These are phyloP conservation scores for Hirtodrosophila histrioides DNA, from an alignment of 2,888 invertebrate genomes.

Conservation along the genomic window DNA sequence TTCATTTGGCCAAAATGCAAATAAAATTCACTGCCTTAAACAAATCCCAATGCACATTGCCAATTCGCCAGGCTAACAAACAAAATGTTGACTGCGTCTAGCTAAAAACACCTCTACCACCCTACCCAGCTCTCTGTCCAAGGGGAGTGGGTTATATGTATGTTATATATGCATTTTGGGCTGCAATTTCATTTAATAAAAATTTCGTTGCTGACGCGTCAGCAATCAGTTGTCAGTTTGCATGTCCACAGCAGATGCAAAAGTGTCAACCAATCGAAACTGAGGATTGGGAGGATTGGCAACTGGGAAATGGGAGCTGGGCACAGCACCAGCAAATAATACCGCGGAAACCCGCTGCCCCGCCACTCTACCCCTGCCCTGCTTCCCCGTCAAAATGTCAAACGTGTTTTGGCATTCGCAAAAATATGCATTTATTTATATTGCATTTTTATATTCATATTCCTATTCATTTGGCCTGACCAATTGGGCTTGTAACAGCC, in stretches of 20 bases:
- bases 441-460: conserved; percentile 41
- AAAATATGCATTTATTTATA: conserved; percentile 63
- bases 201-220: conserved; percentile 62
- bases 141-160: background rate
- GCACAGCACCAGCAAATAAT: conserved; percentile 24
- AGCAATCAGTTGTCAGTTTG: conserved; percentile 75
- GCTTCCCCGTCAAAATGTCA: conserved; percentile 50
- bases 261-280: conserved; percentile 36
- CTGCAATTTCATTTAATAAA: conserved; percentile 72
- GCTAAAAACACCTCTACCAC: background rate
- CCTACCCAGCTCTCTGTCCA: background rate
- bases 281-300: background rate
- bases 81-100: conserved; percentile 10
- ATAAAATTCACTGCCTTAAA: conserved; percentile 38
- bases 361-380: too few relatives aligned
- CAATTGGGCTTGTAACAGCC: conserved; percentile 34
- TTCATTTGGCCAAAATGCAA: conserved; percentile 49
- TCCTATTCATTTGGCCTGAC: conserved; percentile 14
- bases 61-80: conserved; percentile 15
- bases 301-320: conserved; percentile 6
- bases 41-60: conserved; percentile 63
- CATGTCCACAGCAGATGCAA: conserved; percentile 59
- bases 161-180: conserved; percentile 10
- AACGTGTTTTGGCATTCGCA: conserved; percentile 51
- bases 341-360: background rate